Percentiles rank a stretch among this genome's conserved stretches.
Evolutionary conservation across 2,888 invertebrate species (phyloP).

Genomic region (Latrodectus elegans): DNA sequence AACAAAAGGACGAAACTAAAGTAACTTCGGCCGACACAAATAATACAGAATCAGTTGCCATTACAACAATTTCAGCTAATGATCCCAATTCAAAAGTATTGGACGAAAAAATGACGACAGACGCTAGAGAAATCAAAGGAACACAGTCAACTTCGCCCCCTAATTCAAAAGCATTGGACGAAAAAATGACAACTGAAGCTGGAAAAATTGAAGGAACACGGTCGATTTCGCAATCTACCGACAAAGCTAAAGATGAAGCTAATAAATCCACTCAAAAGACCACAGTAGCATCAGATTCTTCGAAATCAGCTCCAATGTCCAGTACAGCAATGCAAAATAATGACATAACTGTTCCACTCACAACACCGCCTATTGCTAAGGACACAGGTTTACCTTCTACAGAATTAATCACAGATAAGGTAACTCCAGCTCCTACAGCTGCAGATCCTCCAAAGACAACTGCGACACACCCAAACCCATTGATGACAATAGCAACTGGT

Average conservation of each 20-base stretch:
- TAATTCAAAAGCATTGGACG: too few species aligned
- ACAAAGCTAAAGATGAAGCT: not conserved
- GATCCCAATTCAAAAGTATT: too few species aligned
- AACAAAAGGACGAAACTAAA: too few species aligned
- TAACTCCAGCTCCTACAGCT: not conserved
- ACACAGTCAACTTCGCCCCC: not conserved
- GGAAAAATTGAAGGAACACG: not conserved
- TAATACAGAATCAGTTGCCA: too few species aligned
- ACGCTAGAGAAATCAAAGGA: not conserved
- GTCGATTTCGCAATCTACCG: not conserved
- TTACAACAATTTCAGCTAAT: too few species aligned
- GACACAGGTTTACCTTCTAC: not conserved
- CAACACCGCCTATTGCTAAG: not conserved
- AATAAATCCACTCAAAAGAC: not conserved
- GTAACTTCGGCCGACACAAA: too few species aligned
- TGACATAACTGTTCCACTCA: not conserved
- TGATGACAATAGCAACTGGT: not conserved
- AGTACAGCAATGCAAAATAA: not conserved
- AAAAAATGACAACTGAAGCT: not conserved
- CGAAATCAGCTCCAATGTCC: not conserved
- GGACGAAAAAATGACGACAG: not conserved
- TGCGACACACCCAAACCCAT: not conserved
- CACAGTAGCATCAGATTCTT: not conserved
- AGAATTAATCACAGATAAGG: not conserved
- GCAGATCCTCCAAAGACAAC: not conserved